phyloP scores from a whole-genome alignment of 1,140 invertebrate genomes.

The Araneus ventricosus region DNA sequence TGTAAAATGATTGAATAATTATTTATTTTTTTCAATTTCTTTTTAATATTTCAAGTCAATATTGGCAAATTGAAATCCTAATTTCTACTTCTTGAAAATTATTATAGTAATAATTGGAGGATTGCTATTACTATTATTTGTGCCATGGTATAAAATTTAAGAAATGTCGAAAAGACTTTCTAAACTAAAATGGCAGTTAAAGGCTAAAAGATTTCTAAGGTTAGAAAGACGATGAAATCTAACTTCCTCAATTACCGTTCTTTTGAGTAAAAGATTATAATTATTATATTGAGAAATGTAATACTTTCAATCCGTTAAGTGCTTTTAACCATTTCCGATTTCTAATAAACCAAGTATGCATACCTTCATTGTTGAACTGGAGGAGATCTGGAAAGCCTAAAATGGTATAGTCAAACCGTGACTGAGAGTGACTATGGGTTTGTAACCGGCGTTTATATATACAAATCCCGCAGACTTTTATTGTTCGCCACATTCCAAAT shows the following conservation, averaged over 20 bases:
- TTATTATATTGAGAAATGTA: not conserved
- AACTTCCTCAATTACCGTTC: not conserved
- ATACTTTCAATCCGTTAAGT: not conserved
- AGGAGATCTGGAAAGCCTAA: not conserved
- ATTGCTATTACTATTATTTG: no score
- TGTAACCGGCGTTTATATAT: not conserved
- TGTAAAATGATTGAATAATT: no score
- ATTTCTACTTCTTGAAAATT: no score
- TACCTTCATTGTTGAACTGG: not conserved
- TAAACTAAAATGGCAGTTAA: not conserved
- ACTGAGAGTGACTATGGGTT: not conserved
- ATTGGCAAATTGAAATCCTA: no score
- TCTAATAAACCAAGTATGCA: not conserved
- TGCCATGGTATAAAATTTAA: no score
- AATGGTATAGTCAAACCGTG: not conserved
- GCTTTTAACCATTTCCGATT: not conserved
- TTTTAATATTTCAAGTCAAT: no score
- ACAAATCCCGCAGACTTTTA: not conserved
- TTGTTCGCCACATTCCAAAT: not conserved
- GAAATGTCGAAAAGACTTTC: no score
- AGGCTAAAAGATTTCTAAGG: not conserved
- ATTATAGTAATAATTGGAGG: no score
- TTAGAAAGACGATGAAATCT: not conserved
- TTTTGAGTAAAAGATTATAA: not conserved
- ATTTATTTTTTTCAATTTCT: no score